phyloP scores from a whole-genome alignment of 2,888 invertebrate species.

The Clivina fossor region DNA sequence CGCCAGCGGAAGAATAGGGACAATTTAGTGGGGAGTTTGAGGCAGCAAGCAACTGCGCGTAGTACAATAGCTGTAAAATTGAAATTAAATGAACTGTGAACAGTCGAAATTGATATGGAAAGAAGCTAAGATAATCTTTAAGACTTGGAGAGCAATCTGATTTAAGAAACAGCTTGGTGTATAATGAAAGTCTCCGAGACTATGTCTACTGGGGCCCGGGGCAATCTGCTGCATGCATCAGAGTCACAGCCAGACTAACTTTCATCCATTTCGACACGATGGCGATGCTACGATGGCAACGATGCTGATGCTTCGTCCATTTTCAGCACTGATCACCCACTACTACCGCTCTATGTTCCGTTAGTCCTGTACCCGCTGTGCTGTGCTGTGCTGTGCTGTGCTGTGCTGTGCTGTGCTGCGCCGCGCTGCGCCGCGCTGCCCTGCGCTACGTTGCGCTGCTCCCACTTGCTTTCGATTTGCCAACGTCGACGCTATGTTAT shows the following conservation, averaged over 20 bases:
- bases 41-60: slow-evolving; percentile 46
- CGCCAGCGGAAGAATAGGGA: too few species aligned
- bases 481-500: slow-evolving; percentile 44
- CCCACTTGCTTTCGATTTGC: too few species aligned
- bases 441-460: too few species aligned
- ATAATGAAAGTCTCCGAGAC: slow-evolving; percentile 45
- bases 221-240: slow-evolving; percentile 30
- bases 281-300: too few species aligned
- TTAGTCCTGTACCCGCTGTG: too few species aligned
- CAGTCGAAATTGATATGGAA: slow-evolving; percentile 57
- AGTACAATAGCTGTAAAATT: slow-evolving; percentile 58
- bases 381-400: too few species aligned
- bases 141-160: slow-evolving; percentile 54
- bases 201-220: slow-evolving; percentile 6
- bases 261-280: too few species aligned
- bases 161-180: slow-evolving; percentile 53
- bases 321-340: neutral
- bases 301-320: too few species aligned
- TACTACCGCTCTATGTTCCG: too few species aligned
- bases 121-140: slow-evolving; percentile 54
- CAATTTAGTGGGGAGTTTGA: too few species aligned
- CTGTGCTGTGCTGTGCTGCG: too few species aligned
- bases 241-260: slow-evolving; percentile 31
- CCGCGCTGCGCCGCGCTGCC: too few species aligned
- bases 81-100: slow-evolving; percentile 57